phyloP scores from a whole-genome alignment of 2,888 invertebrate species.

The Galerucella calmariensis region DNA sequence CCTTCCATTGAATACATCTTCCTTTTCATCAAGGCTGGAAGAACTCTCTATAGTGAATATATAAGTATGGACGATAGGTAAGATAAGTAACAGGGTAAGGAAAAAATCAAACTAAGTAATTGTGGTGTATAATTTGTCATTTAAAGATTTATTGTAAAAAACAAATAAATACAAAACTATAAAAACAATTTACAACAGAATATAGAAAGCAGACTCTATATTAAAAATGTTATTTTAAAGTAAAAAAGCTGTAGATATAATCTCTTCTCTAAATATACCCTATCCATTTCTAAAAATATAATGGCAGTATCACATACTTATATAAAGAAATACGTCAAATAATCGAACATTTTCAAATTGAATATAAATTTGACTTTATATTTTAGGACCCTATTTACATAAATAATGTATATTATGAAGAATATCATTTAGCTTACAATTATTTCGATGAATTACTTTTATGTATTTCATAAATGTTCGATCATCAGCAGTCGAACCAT shows the following conservation, averaged over 20 bases:
- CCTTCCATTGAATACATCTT: no score
- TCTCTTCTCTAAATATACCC: background rate
- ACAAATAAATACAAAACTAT: slow-evolving; percentile 44
- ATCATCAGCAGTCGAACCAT: background rate
- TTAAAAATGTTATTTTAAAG: slow-evolving; percentile 20
- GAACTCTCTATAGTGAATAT: no score
- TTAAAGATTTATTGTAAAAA: slow-evolving; percentile 35
- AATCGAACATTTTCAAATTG: background rate
- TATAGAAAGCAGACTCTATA: slow-evolving; percentile 36
- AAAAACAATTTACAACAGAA: slow-evolving; percentile 44
- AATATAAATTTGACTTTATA: no score
- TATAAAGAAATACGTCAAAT: slow-evolving; percentile 5
- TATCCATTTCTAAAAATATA: slow-evolving; percentile 16
- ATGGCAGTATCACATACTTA: slow-evolving; percentile 31
- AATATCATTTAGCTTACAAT: background rate
- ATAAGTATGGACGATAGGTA: background rate
- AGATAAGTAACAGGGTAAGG: background rate
- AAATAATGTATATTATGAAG: no score
- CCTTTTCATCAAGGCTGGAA: no score
- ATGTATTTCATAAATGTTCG: background rate
- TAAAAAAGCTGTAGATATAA: slow-evolving; percentile 17
- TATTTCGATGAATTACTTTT: background rate
- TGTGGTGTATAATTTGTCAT: slow-evolving; percentile 18
- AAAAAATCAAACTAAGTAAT: slow-evolving; percentile 2
- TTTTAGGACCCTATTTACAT: no score